Evolutionary conservation across 2,797 vertebrate species (phyloP).

Genomic region (Molossus alvarezi): DNA sequence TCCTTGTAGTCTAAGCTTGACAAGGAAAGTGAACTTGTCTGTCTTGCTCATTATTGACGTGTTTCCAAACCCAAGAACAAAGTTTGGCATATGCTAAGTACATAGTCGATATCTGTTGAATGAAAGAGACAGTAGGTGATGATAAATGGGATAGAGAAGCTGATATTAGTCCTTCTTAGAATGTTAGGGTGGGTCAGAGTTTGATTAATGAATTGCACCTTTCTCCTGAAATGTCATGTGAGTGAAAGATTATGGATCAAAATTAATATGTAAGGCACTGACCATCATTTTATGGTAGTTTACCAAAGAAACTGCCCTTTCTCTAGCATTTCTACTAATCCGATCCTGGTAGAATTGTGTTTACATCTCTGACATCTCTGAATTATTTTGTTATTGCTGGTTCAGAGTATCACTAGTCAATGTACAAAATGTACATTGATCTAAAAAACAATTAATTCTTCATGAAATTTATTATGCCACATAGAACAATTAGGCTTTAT

Average conservation of each 20-base stretch:
- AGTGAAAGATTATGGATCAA: background rate
- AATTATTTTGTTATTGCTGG: constrained; percentile 25
- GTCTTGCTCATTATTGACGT: background rate
- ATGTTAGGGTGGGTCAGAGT: background rate
- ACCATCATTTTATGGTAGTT: background rate
- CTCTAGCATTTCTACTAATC: background rate
- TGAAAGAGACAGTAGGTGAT: background rate
- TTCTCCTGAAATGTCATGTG: background rate
- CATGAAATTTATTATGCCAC: background rate
- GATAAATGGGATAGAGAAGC: background rate
- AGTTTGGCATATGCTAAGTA: background rate
- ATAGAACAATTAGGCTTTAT: background rate
- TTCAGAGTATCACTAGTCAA: background rate
- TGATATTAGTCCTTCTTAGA: background rate
- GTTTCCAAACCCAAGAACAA: background rate
- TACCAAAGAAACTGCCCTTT: background rate
- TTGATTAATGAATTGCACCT: background rate
- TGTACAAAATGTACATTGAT: background rate
- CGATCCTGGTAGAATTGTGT: background rate
- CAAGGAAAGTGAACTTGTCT: background rate
- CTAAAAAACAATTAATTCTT: constrained; percentile 8
- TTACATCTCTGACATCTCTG: background rate
- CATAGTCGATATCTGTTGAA: background rate
- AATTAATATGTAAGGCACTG: background rate
- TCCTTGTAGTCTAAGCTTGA: background rate